These are phyloP conservation scores for Pollenia griseotomentosa DNA, from an alignment of 2,888 invertebrate genomes.

Conservation along the genomic window DNA sequence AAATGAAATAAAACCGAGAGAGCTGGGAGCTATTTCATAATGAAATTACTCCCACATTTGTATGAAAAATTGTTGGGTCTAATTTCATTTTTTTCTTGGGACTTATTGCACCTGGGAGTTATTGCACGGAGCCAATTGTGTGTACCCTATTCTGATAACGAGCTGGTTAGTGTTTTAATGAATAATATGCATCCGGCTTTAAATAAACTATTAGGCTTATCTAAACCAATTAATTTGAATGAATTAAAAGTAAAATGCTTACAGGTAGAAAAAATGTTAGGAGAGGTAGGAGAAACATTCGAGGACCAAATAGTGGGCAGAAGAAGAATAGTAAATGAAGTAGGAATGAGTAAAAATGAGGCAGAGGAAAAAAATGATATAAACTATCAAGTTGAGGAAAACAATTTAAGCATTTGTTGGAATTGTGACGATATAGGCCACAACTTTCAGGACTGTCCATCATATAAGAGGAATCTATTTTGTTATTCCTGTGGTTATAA, in stretches of 20 bases:
- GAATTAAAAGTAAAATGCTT: neutral
- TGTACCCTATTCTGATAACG: slow-evolving; percentile 20
- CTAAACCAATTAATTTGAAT: slow-evolving; percentile 9
- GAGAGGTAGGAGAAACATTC: neutral
- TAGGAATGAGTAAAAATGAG: neutral
- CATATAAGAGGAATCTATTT: slow-evolving; percentile 10
- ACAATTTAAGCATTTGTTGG: slow-evolving; percentile 29
- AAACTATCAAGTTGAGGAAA: neutral
- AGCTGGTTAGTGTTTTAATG: slow-evolving; percentile 3
- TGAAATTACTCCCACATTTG: too few species aligned
- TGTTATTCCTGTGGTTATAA: neutral
- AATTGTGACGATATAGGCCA: slow-evolving; percentile 36
- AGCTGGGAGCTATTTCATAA: too few species aligned
- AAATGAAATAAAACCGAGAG: too few species aligned
- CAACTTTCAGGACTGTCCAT: slow-evolving; percentile 39
- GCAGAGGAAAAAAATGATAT: neutral
- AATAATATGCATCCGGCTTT: slow-evolving; percentile 27
- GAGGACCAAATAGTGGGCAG: slow-evolving; percentile 2
- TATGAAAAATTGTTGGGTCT: too few species aligned
- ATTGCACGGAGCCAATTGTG: too few species aligned
- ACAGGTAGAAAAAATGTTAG: neutral
- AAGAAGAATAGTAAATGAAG: slow-evolving; percentile 2
- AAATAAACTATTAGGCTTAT: slow-evolving; percentile 14
- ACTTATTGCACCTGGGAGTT: too few species aligned
- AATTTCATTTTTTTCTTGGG: too few species aligned